Evolutionary conservation across 1,140 invertebrate genomes (phyloP).

Genomic region (Drosophila serrata): DNA sequence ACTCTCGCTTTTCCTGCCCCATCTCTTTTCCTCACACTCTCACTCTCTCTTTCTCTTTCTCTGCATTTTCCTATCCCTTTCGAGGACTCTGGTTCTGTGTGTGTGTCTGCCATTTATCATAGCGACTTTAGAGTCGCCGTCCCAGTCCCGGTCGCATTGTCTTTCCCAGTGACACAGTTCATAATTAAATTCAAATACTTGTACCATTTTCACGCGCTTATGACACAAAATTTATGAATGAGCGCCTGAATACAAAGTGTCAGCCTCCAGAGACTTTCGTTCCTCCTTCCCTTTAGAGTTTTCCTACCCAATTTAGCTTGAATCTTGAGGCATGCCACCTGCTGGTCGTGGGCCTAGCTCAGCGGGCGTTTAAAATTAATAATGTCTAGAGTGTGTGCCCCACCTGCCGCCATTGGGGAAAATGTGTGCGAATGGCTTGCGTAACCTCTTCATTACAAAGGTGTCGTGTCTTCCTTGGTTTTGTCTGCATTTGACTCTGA

Average conservation of each 20-base stretch:
- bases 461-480: conserved; percentile 13
- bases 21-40: not conserved
- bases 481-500: conserved; percentile 14
- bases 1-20: conserved; percentile 28
- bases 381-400: conserved; percentile 61
- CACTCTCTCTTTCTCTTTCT: not conserved
- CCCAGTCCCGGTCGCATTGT: conserved; percentile 56
- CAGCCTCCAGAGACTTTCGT: conserved; percentile 3
- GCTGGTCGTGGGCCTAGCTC: conserved; percentile 59
- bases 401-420: conserved; percentile 25
- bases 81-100: conserved; percentile 4
- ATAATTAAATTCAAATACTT: conserved; percentile 84
- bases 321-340: conserved; percentile 55
- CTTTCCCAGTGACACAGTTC: conserved; percentile 66
- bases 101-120: conserved; percentile 71
- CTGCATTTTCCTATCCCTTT: conserved; percentile 10
- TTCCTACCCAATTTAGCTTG: not conserved
- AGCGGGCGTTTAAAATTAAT: conserved; percentile 82
- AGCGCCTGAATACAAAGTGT: conserved; percentile 58
- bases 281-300: not conserved
- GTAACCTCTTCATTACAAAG: conserved; percentile 22
- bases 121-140: conserved; percentile 59
- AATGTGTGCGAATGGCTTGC: conserved; percentile 46
- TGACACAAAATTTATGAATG: conserved; percentile 81
- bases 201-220: conserved; percentile 77